Evolutionary conservation across 2,113 vertebrate genomes (phyloP).

Genomic region (Silurus meridionalis): DNA sequence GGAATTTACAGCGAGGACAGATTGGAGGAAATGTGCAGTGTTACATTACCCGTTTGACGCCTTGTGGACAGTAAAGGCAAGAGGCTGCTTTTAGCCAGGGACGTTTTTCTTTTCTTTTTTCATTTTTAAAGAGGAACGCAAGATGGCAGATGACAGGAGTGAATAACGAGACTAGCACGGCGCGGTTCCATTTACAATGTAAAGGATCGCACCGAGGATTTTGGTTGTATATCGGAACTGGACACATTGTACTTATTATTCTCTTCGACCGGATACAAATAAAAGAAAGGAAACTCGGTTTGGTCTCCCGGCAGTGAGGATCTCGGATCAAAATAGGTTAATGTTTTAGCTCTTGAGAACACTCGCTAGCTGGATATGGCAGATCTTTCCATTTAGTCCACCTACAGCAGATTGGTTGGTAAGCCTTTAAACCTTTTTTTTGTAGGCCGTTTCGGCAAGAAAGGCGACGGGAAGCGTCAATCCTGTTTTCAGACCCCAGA

Average conservation of each 20-base stretch:
- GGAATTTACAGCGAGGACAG: constrained; percentile 23
- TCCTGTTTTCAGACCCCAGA: constrained; percentile 29
- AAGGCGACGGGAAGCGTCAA: constrained; percentile 23
- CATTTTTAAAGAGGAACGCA: constrained; percentile 72
- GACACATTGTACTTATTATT: constrained; percentile 37
- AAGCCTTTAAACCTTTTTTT: constrained; percentile 27
- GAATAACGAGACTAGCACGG: constrained; percentile 71
- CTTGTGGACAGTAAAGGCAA: constrained; percentile 55
- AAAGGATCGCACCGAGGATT: constrained; percentile 60
- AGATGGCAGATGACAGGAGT: constrained; percentile 80
- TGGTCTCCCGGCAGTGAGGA: not conserved
- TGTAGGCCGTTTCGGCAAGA: constrained; percentile 18
- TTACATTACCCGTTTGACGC: constrained; percentile 46
- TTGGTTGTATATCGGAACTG: constrained; percentile 55
- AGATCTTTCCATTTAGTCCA: constrained; percentile 16
- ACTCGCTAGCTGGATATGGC: constrained; percentile 20
- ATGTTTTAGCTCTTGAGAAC: not conserved
- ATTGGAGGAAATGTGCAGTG: constrained; percentile 30
- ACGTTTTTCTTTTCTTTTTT: constrained; percentile 55
- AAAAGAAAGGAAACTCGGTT: not conserved
- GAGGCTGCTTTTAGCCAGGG: constrained; percentile 52
- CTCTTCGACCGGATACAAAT: not conserved
- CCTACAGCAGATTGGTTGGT: constrained; percentile 17
- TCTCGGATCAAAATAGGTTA: constrained; percentile 22
- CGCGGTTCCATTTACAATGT: constrained; percentile 76